Evolutionary conservation across 1,140 invertebrate species (phyloP), one percentile per base, ranked within the genome.

Genomic region (Zophobas atratus): DNA sequence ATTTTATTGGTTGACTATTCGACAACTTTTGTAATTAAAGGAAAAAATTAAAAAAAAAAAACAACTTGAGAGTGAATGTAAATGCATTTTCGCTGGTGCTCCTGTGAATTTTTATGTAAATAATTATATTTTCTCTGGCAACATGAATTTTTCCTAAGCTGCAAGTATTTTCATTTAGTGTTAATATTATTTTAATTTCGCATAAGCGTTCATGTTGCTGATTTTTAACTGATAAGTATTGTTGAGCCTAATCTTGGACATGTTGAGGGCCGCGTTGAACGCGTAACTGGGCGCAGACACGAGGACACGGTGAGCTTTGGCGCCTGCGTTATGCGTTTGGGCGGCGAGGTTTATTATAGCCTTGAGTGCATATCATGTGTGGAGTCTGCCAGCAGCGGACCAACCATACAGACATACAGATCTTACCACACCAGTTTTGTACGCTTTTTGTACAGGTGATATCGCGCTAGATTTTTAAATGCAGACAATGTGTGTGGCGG

Each of bases 401-500:
- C 84, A 83, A 82, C 85, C 84, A 85, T 86, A 85, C 84, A 82
- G 81, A 63, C 55, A 34, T 80, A 57, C 39, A 74, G 83, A 82
- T 84, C 82, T 84, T 84, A 84, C 82, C 83, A 82, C 83, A 84
- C 70, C 71, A 72, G 46, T n/a, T 53, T 38, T 35, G 36, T 8
- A 36, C 3, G 8, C 6, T 36, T 51, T 72, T 38, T 51, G 51
- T 51, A 36, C 43, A 46, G 34, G 36, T 55, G 53, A 76, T 35
- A 56, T 74, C 76, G 79, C 80, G 82, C 82, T 84, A 84, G 82
- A 82, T 81, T 80, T 63, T 75, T 81, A 81, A 79, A 86, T 86
- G 85, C 86, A 86, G 86, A 86, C 86, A 86, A 86, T 86, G 86
- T 86, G 86, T 86, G 83, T 86, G 86, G 86, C 84, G 86, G 85